phyloP scores from a whole-genome alignment of 35 echinoderm and acorn worm species.

The Ophioderma brevispina region DNA sequence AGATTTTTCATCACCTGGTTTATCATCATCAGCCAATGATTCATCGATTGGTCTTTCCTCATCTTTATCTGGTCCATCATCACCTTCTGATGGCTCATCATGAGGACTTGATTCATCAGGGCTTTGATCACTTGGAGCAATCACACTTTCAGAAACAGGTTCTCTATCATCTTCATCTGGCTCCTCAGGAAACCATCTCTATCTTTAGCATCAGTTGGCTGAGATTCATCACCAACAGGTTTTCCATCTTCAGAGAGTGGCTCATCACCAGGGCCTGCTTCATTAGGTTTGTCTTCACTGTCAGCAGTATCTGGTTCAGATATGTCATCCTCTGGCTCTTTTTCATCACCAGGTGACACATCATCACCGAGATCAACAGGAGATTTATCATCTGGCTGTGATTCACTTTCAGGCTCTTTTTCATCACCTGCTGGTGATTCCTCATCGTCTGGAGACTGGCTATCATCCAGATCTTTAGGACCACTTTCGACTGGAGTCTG shows the following conservation, averaged over 20 bases:
- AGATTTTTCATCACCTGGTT: neutral
- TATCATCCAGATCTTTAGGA: neutral
- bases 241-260: neutral
- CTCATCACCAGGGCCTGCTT: neutral
- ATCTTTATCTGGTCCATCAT: conserved; percentile 3
- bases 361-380: neutral
- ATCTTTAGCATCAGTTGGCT: neutral
- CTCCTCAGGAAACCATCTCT: neutral
- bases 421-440: neutral
- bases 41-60: neutral
- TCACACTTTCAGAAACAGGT: neutral
- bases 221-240: conserved; percentile 14
- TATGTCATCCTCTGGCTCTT: neutral
- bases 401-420: conserved; percentile 26
- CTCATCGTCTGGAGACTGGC: neutral
- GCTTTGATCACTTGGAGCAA: conserved; percentile 1
- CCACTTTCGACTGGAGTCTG: neutral
- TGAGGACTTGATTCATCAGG: neutral
- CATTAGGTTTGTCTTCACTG: neutral
- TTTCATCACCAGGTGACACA: neutral
- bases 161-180: conserved; percentile 37
- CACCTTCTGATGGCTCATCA: neutral
- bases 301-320: neutral
- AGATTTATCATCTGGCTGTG: conserved; percentile 1
- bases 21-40: neutral